Evolutionary conservation across 37 sponge, comb jelly and placozoan species (phyloP).

Genomic region (Ianthella basta): DNA sequence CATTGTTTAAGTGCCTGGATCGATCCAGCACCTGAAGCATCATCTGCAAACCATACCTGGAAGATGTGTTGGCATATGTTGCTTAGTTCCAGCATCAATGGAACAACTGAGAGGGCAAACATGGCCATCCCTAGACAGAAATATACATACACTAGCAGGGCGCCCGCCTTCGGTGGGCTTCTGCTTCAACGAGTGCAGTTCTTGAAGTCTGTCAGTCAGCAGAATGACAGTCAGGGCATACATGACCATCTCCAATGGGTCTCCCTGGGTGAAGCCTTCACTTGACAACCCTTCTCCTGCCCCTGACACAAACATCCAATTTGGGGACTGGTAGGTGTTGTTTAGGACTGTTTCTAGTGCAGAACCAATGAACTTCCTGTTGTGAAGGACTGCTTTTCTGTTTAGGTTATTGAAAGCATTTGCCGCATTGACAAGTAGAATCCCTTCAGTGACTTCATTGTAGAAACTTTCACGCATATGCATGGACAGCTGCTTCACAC

Average conservation of each 20-base stretch:
- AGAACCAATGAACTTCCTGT: slow-evolving; percentile 35
- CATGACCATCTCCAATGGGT: too few relatives aligned
- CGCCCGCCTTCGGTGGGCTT: too few relatives aligned
- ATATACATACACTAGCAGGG: too few relatives aligned
- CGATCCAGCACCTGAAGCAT: slow-evolving; percentile 15
- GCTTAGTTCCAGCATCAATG: slow-evolving; percentile 34
- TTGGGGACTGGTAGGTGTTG: slow-evolving; percentile 34
- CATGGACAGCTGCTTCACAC: too few relatives aligned
- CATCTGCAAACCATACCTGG: slow-evolving; percentile 23
- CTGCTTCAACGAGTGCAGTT: too few relatives aligned
- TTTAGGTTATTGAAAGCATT: slow-evolving; percentile 35
- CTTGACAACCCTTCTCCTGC: slow-evolving; percentile 37
- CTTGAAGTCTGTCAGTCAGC: too few relatives aligned
- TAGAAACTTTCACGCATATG: too few relatives aligned
- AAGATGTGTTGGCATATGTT: background rate
- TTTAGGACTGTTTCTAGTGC: slow-evolving; percentile 31
- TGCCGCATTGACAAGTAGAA: too few relatives aligned
- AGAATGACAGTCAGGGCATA: too few relatives aligned
- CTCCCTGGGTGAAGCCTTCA: slow-evolving; percentile 54
- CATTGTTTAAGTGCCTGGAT: background rate
- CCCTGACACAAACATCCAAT: slow-evolving; percentile 8
- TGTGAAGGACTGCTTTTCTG: slow-evolving; percentile 40
- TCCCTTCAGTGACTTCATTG: too few relatives aligned
- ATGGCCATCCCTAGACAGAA: slow-evolving; percentile 65
- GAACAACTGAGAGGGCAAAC: slow-evolving; percentile 43